Base-by-base conservation (phyloP, 2,113 vertebrate genomes). In the Rhegmatorhina hoffmannsi region DNA sequence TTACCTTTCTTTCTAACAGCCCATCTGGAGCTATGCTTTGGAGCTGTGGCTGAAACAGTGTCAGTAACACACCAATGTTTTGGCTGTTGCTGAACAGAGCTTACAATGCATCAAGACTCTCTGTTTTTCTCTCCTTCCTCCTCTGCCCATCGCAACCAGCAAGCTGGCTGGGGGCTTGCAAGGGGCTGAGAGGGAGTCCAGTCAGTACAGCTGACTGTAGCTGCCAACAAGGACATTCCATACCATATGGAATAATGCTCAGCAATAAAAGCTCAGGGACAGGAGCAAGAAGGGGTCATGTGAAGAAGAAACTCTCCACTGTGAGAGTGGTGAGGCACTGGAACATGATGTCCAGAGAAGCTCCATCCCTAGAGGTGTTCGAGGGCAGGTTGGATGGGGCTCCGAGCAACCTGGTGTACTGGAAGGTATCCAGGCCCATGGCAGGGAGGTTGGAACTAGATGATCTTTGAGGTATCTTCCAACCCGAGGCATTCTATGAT, bases 1-100 rank as follows among this genome's bases (percentile, higher is more conserved):
- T 66, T 56, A 69, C 44, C 24, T 44, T 67, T 70, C 47, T 40
- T 34, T 47, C n/a, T 49, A 68, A 47, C 17, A 80, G 40, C 6
- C 46, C 1, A 0, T 26, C 15, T 7, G 8, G 40, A 60, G 10
- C 13, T 21, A 5, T 10, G 44, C 63, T 86, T 92, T 2, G 0
- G 44, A 49, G 24, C 5, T 66, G 36, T 69, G 50, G 63, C 59
- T 74, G 24, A 87, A 90, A 52, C 0, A 0, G 7, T 13, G 9
- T 5, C n/a, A 40, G 14, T 46, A 74, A 60, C 13, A 73, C 21
- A 86, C 5, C 2, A 9, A 2, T 17, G 3, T 62, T 79, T 68
- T 73, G 52, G 15, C 38, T 76, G 0, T 13, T 83, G 46, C 31
- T 79, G 62, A 50, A 40, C 26, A 34, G 26, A 74, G 26, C 26